Base-by-base conservation (phyloP, 2,797 vertebrate species). In the Capromys pilorides region DNA sequence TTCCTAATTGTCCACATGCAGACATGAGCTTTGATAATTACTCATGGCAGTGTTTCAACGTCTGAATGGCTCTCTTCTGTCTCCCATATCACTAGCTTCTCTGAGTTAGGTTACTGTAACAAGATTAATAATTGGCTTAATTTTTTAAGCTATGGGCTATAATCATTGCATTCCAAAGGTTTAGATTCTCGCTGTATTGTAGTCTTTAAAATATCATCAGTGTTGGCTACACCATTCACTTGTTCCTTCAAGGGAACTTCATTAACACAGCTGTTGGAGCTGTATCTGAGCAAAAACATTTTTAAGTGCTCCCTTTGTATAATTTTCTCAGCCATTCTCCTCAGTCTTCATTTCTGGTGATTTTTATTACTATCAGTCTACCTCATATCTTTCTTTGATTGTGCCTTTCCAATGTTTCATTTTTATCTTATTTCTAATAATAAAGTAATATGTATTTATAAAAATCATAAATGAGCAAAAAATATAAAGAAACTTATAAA, bases 361-460 rank as follows among this genome's bases (percentile, higher is more conserved):
- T 62, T 90, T 73, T 92, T 79, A 81, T 31, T 59, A 67, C 7
- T 75, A n/a, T 26, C 39, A 64, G 36, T 51, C 36, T 66, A 18
- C 11, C 28, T 97, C 88, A 33, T 81, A 49, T 28, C 11, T 39
- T 18, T 71, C 13, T 90, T 81, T 41, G 36, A 64, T 39, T 73
- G 11, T 59, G 86, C 93, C 28, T 75, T 81, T 62, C 51, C 51
- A 71, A 4, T 26, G 62, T 71, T 66, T 41, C 79, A 19, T 24
- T 84, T 91, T 89, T 69, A 83, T 92, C 61, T 67, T 51, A 84
- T 90, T 62, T 78, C 33, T 88, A 90, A 83, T 71, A 51, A 9
- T 92, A 92, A 94, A 96, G 33, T 93, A 79, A 49, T 77, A 86
- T 28, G 0, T 33, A 71, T 82, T 93, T 91, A 2, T 94, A 81